These are phyloP conservation scores for Cygnus buccinator DNA, from an alignment of 2,113 vertebrate species.

Conservation along the genomic window DNA sequence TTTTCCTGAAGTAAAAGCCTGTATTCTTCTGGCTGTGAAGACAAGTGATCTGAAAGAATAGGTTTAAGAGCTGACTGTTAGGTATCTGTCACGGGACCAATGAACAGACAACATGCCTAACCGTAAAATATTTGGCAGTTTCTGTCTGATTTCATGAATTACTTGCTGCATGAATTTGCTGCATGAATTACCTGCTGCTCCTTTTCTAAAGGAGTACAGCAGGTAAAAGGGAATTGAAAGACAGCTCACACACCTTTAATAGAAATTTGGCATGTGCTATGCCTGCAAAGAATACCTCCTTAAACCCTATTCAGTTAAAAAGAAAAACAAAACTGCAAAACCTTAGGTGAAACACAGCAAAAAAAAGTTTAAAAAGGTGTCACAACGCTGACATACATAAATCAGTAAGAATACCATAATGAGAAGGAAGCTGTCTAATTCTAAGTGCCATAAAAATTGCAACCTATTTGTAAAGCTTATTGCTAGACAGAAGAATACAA, in stretches of 20 bases:
- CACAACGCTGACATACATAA: neutral
- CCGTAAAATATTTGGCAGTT: neutral
- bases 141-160: neutral
- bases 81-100: neutral
- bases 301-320: neutral
- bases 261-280: neutral
- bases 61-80: neutral
- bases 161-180: no score
- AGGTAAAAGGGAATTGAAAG: neutral
- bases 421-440: neutral
- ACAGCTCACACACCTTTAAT: neutral
- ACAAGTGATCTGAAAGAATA: neutral
- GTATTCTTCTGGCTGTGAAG: neutral
- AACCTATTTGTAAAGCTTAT: neutral
- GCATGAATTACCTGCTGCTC: no score
- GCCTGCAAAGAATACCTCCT: neutral
- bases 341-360: neutral
- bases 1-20: neutral
- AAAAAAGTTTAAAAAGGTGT: neutral
- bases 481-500: neutral
- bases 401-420: neutral
- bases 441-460: neutral
- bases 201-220: neutral
- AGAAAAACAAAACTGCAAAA: neutral
- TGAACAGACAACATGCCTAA: neutral